Conservation (phyloP, 35 echinoderm and acorn worm species). For the Nesometra sesokonis region DNA sequence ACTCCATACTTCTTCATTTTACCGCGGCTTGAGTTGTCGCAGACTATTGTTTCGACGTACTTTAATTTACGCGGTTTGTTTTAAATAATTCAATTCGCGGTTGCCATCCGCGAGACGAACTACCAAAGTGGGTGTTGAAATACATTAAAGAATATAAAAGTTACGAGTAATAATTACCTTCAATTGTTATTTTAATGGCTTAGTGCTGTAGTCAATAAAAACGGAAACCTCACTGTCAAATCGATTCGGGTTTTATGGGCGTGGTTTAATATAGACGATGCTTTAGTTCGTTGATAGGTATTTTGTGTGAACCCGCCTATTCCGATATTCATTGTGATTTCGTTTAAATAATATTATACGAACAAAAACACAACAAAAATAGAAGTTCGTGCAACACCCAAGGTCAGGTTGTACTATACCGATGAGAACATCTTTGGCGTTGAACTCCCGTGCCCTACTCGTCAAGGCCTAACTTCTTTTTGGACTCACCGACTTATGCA, state of each 20-base stretch:
- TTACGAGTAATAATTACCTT: not conserved
- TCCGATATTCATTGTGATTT: not conserved
- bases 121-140: not conserved
- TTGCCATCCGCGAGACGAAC: not conserved
- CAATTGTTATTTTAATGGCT: not conserved
- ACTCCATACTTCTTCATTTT: not conserved
- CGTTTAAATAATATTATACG: not conserved
- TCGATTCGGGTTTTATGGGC: not conserved
- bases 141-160: not conserved
- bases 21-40: not conserved
- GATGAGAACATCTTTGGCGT: not conserved
- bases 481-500: not conserved
- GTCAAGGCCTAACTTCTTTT: not conserved
- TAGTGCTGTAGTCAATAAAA: not conserved
- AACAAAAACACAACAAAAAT: not conserved
- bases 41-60: not conserved
- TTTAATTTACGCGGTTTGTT: not conserved
- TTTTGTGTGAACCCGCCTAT: not conserved
- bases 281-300: not conserved
- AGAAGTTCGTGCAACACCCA: not conserved
- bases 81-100: not conserved
- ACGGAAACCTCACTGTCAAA: not conserved
- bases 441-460: not conserved
- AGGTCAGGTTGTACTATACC: not conserved
- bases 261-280: not conserved